Base-by-base conservation (phyloP, 2,113 vertebrate species). In the Saccopteryx bilineata region DNA sequence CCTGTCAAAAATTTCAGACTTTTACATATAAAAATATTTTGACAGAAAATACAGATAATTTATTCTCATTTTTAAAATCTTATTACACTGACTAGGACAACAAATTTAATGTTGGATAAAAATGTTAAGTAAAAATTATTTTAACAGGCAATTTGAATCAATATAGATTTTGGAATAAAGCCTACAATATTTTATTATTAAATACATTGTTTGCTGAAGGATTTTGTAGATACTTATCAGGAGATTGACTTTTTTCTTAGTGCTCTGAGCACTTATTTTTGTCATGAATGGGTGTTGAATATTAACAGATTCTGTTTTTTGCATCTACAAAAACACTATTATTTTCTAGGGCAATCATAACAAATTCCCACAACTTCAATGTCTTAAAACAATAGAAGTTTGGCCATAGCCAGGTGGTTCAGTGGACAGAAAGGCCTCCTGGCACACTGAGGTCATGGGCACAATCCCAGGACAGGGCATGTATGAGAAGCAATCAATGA, bases 231-330 rank as follows among this genome's bases (percentile, higher is more conserved):
- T 72, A 65, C 3, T 46, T 23, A 58, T 54, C 12, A 75, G 33
- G 72, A 72, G 4, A 50, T 7, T 56, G 9, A 56, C 15, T 50
- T 71, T 85, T 93, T 39, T 56, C 12, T 33, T 60, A 52, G 5
- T 80, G 26, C 24, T 56, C 63, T 89, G 48, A 28, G 13, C 14
- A 72, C 33, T 31, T 74, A 86, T n/a, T 85, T 87, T 63, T 65
- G 17, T 72, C 58, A 74, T 74, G 33, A 90, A 90, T 79, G 9
- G 50, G 2, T 90, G 21, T 65, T 68, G 56, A 74, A 90, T 80
- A 90, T 66, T 60, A 48, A 66, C 9, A 90, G 63, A 84, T 74
- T 11, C 21, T 80, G 3, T 87, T n/a, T 95, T 78, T 33, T 89
- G 46, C 24, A 17, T 83, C 72, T 93, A 56, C 48, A 66, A 72